Conservation (phyloP, 2,888 invertebrate genomes). For the Sinodicranocentrus sp. region DNA sequence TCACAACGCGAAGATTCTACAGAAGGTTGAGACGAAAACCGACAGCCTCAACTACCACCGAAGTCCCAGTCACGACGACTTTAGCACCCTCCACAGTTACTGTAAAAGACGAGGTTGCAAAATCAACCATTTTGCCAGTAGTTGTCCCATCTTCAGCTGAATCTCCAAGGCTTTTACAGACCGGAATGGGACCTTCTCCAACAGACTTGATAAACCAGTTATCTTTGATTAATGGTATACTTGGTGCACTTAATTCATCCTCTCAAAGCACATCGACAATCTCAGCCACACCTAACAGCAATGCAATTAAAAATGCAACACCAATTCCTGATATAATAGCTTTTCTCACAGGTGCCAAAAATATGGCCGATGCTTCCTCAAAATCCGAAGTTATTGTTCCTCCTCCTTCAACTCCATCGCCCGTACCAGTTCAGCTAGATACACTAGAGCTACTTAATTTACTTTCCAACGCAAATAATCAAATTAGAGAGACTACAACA, state of each 20-base stretch:
- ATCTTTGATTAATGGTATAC: conserved; percentile 69
- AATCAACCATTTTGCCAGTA: background rate
- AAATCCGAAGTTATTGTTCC: conserved; percentile 44
- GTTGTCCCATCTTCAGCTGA: conserved; percentile 3
- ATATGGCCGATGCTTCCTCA: conserved; percentile 36
- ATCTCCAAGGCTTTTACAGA: conserved; percentile 33
- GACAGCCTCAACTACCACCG: conserved; percentile 15
- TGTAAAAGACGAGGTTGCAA: background rate
- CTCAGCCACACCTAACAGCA: conserved; percentile 9
- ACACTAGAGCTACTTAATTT: conserved; percentile 64
- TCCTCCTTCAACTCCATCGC: conserved; percentile 11
- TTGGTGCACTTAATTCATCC: conserved; percentile 59
- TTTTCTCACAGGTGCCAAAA: conserved; percentile 55
- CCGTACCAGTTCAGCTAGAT: conserved; percentile 47
- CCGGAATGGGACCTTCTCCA: conserved; percentile 64
- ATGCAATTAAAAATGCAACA: conserved; percentile 18
- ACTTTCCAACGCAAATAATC: conserved; percentile 44
- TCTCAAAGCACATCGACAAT: conserved; percentile 14
- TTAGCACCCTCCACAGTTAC: conserved; percentile 22
- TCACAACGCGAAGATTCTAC: conserved; percentile 50
- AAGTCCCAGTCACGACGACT: conserved; percentile 6
- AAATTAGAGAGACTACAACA: conserved; percentile 1
- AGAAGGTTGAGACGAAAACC: conserved; percentile 50
- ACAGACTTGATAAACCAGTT: conserved; percentile 69
- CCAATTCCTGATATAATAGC: conserved; percentile 57